A percentile compares a stretch with the other conserved stretches of the same genome.
Conservation (phyloP, 2,888 invertebrate genomes). For the Coecobrya sp. region DNA sequence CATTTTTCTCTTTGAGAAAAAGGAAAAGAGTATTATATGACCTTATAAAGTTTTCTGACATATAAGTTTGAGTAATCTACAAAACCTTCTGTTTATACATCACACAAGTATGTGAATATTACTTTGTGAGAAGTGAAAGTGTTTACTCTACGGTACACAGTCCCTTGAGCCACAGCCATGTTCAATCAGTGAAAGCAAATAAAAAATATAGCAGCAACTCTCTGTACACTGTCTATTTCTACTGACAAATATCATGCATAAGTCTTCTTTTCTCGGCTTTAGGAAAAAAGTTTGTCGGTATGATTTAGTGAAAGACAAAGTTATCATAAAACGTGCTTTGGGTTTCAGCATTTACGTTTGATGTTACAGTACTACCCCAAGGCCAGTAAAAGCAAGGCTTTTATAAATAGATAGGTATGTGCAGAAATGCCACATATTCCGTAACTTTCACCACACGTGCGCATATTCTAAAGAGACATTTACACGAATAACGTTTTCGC, state of each 20-base stretch:
- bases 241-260: neutral
- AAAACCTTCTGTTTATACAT: neutral
- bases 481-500: too few species aligned
- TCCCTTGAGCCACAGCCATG: neutral
- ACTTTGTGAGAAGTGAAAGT: neutral
- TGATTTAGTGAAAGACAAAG: neutral
- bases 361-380: neutral
- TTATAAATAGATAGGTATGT: neutral
- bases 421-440: neutral
- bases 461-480: neutral
- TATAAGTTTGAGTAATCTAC: neutral
- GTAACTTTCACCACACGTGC: neutral
- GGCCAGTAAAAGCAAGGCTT: neutral
- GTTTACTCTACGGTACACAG: neutral
- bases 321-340: conserved; percentile 19
- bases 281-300: neutral
- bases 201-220: too few species aligned
- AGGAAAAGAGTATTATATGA: too few species aligned
- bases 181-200: neutral
- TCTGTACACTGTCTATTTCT: too few species aligned
- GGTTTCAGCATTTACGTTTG: neutral
- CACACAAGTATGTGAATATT: too few species aligned
- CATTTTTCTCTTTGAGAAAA: neutral
- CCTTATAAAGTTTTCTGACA: neutral
- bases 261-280: neutral